Base-by-base conservation (phyloP, 1,140 invertebrate genomes). In the Caenorhabditis tropicalis region DNA sequence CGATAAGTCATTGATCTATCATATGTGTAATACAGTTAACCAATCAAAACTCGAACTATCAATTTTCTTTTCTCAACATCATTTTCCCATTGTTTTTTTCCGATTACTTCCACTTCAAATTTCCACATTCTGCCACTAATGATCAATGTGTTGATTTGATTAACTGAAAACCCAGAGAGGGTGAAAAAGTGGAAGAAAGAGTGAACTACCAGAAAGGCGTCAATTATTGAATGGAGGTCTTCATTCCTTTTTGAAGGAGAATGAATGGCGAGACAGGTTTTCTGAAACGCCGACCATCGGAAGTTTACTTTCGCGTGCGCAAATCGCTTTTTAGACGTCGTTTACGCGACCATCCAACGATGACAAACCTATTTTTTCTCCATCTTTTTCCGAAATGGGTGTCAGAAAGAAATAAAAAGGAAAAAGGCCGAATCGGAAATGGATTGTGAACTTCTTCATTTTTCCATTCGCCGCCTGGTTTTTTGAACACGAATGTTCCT, bases 281-380 rank as follows among this genome's bases (percentile, higher is more conserved):
- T 74, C 21, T 74, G 65, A 74, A 74, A 74, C 65, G 65, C 36
- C 65, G 65, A 74, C 29, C 65, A 31, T 74, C 65, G 65, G 65
- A 74, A 74, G 65, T 74, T 74, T 74, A 74, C 65, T 74, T 74
- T 74, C n/a, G 65, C 65, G 58, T 74, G 36, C 36, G 65, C 65
- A 31, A 65, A 36, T 65, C 58, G 58, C 33, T 39, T 36, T 43
- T 43, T 39, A 74, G 36, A 43, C 10, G 36, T 24, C 36, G 27
- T 74, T 74, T 74, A 43, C 24, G 65, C 27, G 65, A 74, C 29
- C 65, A 46, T 39, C 36, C 65, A 43, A 46, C 65, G 36, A 74
- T 74, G 36, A 74, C 65, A 74, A 74, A 74, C 36, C 36, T 43
- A 19, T n/a, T 46, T 43, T 46, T 70, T 46, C 2, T 24, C 36